phyloP scores from a whole-genome alignment of 2,113 vertebrate genomes.

The Lonchura striata region DNA sequence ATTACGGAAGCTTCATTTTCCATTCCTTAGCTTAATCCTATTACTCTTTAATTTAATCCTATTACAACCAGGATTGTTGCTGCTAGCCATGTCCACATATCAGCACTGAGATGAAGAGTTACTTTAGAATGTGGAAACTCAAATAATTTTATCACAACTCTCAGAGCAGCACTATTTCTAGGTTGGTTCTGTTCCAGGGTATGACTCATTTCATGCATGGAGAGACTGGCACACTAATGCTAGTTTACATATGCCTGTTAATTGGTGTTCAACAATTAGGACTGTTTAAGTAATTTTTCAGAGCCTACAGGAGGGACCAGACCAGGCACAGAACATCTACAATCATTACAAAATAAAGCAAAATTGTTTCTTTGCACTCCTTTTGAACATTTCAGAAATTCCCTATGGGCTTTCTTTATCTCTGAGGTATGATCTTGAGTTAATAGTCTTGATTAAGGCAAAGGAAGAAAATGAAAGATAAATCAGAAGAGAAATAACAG shows the following conservation, averaged over 20 bases:
- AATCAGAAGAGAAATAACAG: constrained; percentile 17
- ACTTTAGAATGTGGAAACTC: background rate
- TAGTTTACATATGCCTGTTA: background rate
- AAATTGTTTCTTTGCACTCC: background rate
- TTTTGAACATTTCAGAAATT: background rate
- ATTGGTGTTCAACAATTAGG: background rate
- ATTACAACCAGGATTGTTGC: background rate
- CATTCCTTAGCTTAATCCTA: constrained; percentile 16
- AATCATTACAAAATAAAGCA: background rate
- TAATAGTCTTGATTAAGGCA: constrained; percentile 23
- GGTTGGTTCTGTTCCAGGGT: background rate
- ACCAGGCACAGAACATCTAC: background rate
- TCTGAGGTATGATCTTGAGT: background rate
- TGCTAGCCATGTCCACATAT: background rate
- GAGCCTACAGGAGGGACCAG: background rate
- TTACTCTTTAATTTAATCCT: constrained; percentile 23
- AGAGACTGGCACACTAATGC: background rate
- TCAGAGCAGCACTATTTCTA: background rate
- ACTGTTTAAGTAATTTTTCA: background rate
- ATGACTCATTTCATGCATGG: background rate
- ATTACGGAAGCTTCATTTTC: background rate
- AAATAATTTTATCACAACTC: background rate
- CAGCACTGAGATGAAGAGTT: background rate
- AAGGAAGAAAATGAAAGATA: background rate
- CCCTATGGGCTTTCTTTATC: background rate